Base-by-base conservation (phyloP, 2,113 vertebrate genomes). In the Arothron firmamentum region DNA sequence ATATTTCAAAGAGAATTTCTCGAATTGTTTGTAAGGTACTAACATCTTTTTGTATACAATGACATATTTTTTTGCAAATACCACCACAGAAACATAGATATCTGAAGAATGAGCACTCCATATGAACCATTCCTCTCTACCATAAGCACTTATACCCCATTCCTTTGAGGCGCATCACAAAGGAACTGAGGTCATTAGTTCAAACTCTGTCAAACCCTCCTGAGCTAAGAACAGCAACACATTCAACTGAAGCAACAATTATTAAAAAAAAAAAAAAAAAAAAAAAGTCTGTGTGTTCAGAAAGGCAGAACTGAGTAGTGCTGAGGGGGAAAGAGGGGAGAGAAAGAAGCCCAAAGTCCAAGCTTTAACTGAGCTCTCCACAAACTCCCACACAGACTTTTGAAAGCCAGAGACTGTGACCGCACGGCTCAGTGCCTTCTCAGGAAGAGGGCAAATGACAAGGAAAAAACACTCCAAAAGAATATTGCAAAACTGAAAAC, bases 141-240 rank as follows among this genome's bases (percentile, higher is more conserved):
- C 81, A 64, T 59, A 62, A 58, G 62, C 52, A 59, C 74, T 38
- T 50, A 70, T 56, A 70, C 74, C 65, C 43, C 55, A 28, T 65
- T 70, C 80, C 77, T 89, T 86, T 83, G 77, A 80, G 79, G 55
- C 67, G 12, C 12, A 19, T 68, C 70, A 90, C 85, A 90, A 88
- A 88, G 74, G 72, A 79, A 34, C 60, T 3, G 28, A 78, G 88
- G 87, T 87, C 89, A 89, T 75, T 79, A 88, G 87, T 90, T 90
- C 85, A 88, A 59, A 73, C 59, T 53, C 79, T 75, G 75, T 79
- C 80, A 79, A 79, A 81, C 72, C 59, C 56, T 72, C 64, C 75
- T 72, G 71, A 82, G 72, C 76, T 25, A 70, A 61, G 67, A 76
- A 79, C 65, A 69, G 68, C 62, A 83, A 79, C 68, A 84, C 71